These are phyloP conservation scores for Metacarcinus magister DNA, from an alignment of 2,888 invertebrate species.

Conservation along the genomic window DNA sequence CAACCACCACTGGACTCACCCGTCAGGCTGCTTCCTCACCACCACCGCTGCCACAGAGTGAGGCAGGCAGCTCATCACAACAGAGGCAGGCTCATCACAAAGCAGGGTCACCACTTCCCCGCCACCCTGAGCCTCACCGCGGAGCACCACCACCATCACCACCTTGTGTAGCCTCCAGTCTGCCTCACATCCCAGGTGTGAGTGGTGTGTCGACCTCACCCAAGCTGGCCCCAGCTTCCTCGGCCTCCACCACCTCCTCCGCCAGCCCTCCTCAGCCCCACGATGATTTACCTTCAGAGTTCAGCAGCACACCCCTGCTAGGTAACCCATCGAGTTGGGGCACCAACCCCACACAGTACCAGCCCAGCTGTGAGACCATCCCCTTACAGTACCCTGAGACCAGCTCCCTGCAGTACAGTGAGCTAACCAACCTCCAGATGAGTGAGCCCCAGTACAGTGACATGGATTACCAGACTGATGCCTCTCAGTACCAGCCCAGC, in stretches of 20 bases:
- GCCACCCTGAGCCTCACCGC: neutral
- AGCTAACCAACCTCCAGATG: neutral
- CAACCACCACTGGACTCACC: neutral
- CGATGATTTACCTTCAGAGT: neutral
- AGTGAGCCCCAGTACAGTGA: neutral
- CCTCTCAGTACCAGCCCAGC: conserved; percentile 13
- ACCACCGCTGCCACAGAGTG: neutral
- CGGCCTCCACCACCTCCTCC: neutral
- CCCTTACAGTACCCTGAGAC: neutral
- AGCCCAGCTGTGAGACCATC: conserved; percentile 46
- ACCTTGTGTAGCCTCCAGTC: neutral
- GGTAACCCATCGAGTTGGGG: neutral
- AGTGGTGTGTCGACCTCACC: neutral
- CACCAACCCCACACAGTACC: neutral
- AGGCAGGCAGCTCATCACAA: neutral
- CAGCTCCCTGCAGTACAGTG: neutral
- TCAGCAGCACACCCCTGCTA: neutral
- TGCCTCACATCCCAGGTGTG: neutral
- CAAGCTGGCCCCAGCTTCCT: too few species aligned
- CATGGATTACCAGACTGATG: neutral
- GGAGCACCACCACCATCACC: neutral
- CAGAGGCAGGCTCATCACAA: neutral
- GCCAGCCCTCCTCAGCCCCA: neutral
- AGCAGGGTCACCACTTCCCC: neutral
- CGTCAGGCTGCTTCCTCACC: neutral